phyloP scores from a whole-genome alignment of 2,797 vertebrate species.

The Ambastaia sidthimunki region DNA sequence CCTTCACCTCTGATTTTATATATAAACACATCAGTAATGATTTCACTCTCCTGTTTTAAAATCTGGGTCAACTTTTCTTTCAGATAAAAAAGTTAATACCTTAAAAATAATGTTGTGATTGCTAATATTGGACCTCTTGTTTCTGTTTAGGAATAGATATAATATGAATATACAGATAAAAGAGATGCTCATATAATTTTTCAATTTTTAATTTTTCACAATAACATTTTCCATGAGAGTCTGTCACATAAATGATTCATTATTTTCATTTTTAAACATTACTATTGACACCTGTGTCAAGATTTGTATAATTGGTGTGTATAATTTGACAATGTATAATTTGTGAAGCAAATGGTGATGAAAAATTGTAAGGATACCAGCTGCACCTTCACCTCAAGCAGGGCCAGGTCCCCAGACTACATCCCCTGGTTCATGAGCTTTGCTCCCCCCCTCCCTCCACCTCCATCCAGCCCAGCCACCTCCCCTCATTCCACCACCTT shows the following conservation, averaged over 20 bases:
- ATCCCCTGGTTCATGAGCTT: slow-evolving; percentile 67
- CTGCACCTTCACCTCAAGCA: slow-evolving; percentile 57
- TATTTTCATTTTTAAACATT: too few species aligned
- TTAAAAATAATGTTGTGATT: too few species aligned
- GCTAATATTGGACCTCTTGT: too few species aligned
- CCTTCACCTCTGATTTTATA: slow-evolving; percentile 46
- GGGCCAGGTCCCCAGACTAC: slow-evolving; percentile 71
- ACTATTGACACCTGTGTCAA: too few species aligned
- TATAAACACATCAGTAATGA: slow-evolving; percentile 9
- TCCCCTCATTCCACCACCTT: slow-evolving; percentile 82
- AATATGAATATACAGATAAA: too few species aligned
- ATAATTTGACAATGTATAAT: neutral
- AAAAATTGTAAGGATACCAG: slow-evolving; percentile 57
- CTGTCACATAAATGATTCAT: too few species aligned
- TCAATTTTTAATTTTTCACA: too few species aligned
- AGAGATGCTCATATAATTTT: too few species aligned
- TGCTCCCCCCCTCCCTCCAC: slow-evolving; percentile 72
- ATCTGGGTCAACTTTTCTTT: neutral
- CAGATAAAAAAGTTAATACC: too few species aligned
- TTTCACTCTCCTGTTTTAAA: neutral
- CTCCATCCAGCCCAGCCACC: slow-evolving; percentile 65
- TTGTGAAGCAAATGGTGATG: slow-evolving; percentile 15
- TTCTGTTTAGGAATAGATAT: too few species aligned
- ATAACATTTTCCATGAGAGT: too few species aligned
- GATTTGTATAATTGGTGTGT: too few species aligned